Conservation (phyloP, 2,113 vertebrate species). For the Nothocercus julius region DNA sequence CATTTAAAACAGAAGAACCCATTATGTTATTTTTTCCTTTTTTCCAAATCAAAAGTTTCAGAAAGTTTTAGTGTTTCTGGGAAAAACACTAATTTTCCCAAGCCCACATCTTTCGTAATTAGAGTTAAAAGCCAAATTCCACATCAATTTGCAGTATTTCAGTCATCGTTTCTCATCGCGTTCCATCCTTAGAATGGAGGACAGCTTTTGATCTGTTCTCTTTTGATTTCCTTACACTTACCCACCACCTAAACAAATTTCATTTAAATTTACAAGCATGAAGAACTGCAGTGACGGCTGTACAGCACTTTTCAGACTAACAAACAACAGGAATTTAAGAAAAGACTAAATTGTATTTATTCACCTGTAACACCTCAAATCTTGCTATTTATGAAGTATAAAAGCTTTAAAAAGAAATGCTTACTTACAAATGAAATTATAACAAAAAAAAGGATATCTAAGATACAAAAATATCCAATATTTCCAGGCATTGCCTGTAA, state of each 20-base stretch:
- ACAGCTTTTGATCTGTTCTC: neutral
- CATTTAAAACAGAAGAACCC: neutral
- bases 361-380: slow-evolving; percentile 1
- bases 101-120: neutral
- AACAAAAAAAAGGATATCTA: neutral
- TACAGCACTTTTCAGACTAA: neutral
- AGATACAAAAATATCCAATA: slow-evolving; percentile 29
- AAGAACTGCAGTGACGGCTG: neutral
- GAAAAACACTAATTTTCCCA: neutral
- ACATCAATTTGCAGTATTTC: neutral
- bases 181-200: neutral
- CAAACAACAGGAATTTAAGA: neutral
- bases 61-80: neutral
- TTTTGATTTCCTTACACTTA: neutral
- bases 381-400: slow-evolving; percentile 12
- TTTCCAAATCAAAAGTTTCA: neutral
- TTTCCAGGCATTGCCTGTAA: neutral
- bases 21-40: neutral
- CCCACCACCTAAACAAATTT: neutral
- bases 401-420: slow-evolving; percentile 35
- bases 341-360: slow-evolving; percentile 32
- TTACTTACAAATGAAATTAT: slow-evolving; percentile 26
- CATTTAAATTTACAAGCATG: neutral
- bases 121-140: neutral
- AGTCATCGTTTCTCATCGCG: neutral